A percentile compares a stretch with the other conserved stretches of the same genome.
Evolutionary conservation across 2,113 vertebrate genomes (phyloP).

Genomic region (Oxygymnocypris stewartii): DNA sequence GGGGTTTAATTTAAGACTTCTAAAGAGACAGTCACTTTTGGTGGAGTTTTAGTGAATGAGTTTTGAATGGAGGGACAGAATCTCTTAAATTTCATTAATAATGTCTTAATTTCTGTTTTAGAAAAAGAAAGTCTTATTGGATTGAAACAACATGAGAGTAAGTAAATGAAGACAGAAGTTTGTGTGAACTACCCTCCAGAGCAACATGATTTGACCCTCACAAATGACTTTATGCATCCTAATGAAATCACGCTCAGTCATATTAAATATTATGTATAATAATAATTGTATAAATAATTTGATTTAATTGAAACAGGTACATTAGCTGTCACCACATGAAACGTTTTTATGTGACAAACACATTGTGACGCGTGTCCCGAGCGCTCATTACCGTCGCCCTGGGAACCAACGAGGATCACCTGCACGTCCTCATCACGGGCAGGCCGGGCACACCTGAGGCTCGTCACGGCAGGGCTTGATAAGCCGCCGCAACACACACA

Average conservation of each 20-base stretch:
- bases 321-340: too few species aligned
- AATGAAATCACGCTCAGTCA: background rate
- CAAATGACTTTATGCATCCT: background rate
- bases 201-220: background rate
- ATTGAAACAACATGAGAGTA: background rate
- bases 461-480: too few species aligned
- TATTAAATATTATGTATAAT: background rate
- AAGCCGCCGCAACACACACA: too few species aligned
- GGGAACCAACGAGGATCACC: too few species aligned
- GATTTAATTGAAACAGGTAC: too few species aligned
- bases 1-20: background rate
- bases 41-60: background rate
- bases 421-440: too few species aligned
- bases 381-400: too few species aligned
- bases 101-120: background rate
- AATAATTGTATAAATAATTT: too few species aligned
- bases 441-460: too few species aligned
- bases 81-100: background rate
- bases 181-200: background rate
- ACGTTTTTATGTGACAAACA: too few species aligned
- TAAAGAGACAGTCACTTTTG: background rate
- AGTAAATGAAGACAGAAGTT: background rate
- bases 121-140: background rate
- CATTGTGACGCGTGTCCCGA: too few species aligned
- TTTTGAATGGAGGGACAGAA: background rate